phyloP scores from a whole-genome alignment of 1,140 invertebrate species.

The Zaprionus lachaisei region DNA sequence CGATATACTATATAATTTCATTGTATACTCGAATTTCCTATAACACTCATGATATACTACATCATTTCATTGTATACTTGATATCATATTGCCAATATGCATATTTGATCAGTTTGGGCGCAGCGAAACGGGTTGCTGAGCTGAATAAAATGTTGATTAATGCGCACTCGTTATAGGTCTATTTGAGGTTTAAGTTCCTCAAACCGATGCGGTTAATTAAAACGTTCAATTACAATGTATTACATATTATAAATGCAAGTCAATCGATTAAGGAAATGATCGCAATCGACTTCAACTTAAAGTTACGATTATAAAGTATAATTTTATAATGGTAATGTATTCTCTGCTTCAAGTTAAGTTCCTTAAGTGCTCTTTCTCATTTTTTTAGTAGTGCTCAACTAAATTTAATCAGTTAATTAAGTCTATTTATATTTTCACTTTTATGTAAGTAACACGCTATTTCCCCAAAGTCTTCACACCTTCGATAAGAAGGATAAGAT shows the following conservation, averaged over 20 bases:
- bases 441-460: background rate
- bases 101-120: constrained; percentile 9
- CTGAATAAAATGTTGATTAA: constrained; percentile 26
- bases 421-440: background rate
- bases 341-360: background rate
- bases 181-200: constrained; percentile 11
- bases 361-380: background rate
- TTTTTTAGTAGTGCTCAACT: background rate
- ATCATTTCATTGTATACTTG: background rate
- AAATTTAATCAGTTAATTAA: background rate
- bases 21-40: constrained; percentile 12
- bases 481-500: constrained; percentile 27
- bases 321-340: no score
- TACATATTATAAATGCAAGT: background rate
- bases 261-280: background rate
- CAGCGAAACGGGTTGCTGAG: constrained; percentile 13
- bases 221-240: constrained; percentile 8
- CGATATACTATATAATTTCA: background rate
- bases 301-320: background rate
- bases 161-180: constrained; percentile 1
- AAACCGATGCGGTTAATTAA: constrained; percentile 11
- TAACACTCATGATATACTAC: background rate
- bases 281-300: background rate
- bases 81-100: constrained; percentile 20
- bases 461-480: background rate